Conservation (phyloP, 2,888 invertebrate genomes). For the Limenitis camilla region DNA sequence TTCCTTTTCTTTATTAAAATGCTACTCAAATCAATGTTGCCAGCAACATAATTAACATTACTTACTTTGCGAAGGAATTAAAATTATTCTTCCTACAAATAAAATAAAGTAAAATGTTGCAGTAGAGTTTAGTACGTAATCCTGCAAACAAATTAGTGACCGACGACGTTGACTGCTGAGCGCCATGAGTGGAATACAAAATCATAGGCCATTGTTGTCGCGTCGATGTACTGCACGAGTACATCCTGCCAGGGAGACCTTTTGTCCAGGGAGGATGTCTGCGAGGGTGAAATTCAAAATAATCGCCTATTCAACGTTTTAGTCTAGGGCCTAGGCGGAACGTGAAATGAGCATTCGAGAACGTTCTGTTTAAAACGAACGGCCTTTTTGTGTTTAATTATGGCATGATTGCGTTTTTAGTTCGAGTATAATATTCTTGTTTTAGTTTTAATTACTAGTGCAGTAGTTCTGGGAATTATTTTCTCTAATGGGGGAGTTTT, state of each 20-base stretch:
- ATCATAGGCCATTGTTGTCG: constrained; percentile 47
- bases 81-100: too few relatives aligned
- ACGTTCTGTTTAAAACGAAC: constrained; percentile 12
- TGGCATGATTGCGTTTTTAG: neutral
- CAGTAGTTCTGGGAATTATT: neutral
- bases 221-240: constrained; percentile 32
- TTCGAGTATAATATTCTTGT: neutral
- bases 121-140: neutral
- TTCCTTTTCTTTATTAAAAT: too few relatives aligned
- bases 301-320: constrained; percentile 25
- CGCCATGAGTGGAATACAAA: constrained; percentile 43
- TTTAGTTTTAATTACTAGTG: constrained; percentile 2
- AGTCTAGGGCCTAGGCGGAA: constrained; percentile 6
- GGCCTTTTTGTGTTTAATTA: constrained; percentile 2
- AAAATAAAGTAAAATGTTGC: neutral
- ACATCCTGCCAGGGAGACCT: constrained; percentile 44
- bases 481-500: neutral
- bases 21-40: too few relatives aligned
- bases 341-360: constrained; percentile 18
- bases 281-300: constrained; percentile 24
- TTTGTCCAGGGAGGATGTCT: constrained; percentile 45
- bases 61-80: too few relatives aligned
- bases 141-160: neutral
- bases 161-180: neutral
- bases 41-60: too few relatives aligned